phyloP scores from a whole-genome alignment of 2,113 vertebrate genomes.

The Gila orcuttii region DNA sequence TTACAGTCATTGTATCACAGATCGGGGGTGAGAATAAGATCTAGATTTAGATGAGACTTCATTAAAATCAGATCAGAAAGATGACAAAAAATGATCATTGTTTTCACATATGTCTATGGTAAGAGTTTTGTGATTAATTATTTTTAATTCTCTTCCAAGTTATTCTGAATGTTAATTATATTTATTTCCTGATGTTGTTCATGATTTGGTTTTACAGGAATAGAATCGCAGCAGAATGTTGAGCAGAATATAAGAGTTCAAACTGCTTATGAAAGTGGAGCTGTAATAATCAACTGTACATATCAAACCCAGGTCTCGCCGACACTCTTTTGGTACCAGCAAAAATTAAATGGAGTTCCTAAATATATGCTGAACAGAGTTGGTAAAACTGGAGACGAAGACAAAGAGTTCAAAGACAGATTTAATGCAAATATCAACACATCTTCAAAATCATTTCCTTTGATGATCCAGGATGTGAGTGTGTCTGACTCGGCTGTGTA shows the following conservation, averaged over 20 bases:
- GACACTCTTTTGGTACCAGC: background rate
- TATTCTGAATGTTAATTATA: background rate
- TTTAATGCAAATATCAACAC: background rate
- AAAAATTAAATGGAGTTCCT: background rate
- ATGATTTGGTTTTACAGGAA: background rate
- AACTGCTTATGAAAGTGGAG: background rate
- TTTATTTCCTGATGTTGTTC: background rate
- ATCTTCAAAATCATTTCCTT: no score
- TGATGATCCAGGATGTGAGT: no score
- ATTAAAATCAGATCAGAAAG: background rate
- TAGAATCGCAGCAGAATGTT: background rate
- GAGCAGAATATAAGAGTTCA: slow-evolving; percentile 1
- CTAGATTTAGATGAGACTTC: background rate
- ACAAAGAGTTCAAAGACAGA: no score
- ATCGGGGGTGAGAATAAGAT: background rate
- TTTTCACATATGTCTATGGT: background rate
- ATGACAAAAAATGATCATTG: background rate
- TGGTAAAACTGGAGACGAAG: background rate
- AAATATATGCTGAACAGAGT: background rate
- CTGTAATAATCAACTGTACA: slow-evolving; percentile 6
- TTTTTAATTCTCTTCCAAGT: background rate
- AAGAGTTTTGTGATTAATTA: background rate
- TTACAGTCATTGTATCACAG: background rate
- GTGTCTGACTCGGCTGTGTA: no score
- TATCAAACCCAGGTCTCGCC: background rate